A percentile compares a stretch with the other conserved stretches of the same genome.
These are phyloP conservation scores for Brachylomia viminalis DNA, from an alignment of 2,888 invertebrate species.

Conservation along the genomic window DNA sequence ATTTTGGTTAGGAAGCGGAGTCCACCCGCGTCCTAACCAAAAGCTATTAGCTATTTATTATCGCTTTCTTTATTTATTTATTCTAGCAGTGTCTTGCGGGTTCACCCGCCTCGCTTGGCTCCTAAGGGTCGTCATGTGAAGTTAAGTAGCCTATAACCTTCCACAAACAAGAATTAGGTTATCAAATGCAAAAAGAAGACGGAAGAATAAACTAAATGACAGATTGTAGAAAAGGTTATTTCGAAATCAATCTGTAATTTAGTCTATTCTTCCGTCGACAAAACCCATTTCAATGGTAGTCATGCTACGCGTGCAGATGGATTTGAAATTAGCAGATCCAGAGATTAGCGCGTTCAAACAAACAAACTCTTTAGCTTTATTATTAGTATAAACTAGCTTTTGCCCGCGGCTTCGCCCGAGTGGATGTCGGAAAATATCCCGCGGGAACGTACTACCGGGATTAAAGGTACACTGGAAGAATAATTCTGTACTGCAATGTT, in stretches of 20 bases:
- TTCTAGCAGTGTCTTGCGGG: background rate
- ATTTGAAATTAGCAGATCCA: background rate
- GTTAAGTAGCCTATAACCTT: background rate
- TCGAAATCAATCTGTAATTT: too few species aligned
- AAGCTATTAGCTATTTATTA: background rate
- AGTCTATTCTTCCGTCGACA: too few species aligned
- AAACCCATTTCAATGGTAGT: too few species aligned
- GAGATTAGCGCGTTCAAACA: background rate
- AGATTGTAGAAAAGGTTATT: too few species aligned
- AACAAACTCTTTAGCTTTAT: background rate
- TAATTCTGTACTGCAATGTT: background rate
- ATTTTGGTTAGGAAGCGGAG: background rate
- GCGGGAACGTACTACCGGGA: background rate
- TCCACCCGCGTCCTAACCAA: background rate
- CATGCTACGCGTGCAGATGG: too few species aligned
- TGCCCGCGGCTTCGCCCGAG: too few species aligned
- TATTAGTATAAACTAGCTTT: background rate
- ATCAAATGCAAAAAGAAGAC: background rate
- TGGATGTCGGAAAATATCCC: background rate
- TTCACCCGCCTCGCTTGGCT: background rate
- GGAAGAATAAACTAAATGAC: too few species aligned
- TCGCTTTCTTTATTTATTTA: too few species aligned
- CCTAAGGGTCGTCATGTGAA: background rate
- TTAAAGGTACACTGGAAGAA: background rate
- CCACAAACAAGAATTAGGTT: too few species aligned